phyloP scores from a whole-genome alignment of 1,140 invertebrate genomes.

The Cydia pomonella region DNA sequence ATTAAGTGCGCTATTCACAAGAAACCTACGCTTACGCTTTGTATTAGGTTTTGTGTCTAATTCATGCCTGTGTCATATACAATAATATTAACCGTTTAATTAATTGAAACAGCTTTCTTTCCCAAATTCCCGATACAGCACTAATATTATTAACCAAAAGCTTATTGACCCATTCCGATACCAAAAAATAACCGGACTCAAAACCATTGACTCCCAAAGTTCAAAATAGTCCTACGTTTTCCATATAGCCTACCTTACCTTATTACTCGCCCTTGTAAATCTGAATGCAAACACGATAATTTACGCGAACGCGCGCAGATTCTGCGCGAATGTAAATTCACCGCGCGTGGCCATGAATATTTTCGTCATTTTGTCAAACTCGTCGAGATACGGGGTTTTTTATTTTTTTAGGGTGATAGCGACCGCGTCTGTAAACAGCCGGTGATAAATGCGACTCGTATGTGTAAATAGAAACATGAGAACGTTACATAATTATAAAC shows the following conservation, averaged over 20 bases:
- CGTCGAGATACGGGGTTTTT: not conserved
- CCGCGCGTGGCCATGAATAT: slow-evolving; percentile 18
- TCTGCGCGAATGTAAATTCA: slow-evolving; percentile 6
- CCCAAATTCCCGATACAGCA: too few species aligned
- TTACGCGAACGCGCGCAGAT: not conserved
- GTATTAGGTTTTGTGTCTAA: too few species aligned
- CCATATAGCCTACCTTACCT: not conserved
- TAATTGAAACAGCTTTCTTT: too few species aligned
- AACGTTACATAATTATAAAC: not conserved
- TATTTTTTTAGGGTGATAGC: not conserved
- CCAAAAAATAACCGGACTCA: not conserved
- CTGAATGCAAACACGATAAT: slow-evolving; percentile 13
- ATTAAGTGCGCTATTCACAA: too few species aligned
- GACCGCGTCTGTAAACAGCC: not conserved
- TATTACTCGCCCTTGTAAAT: not conserved
- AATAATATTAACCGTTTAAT: too few species aligned
- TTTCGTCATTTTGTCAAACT: slow-evolving; percentile 12
- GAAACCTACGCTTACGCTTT: too few species aligned
- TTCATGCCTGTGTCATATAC: too few species aligned
- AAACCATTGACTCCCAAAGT: not conserved
- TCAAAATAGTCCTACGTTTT: not conserved
- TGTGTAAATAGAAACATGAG: not conserved
- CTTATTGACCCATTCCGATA: too few species aligned
- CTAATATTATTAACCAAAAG: too few species aligned
- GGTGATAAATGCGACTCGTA: not conserved